These are phyloP conservation scores for Andrena bucephala DNA, from an alignment of 2,888 invertebrate species.

Conservation along the genomic window DNA sequence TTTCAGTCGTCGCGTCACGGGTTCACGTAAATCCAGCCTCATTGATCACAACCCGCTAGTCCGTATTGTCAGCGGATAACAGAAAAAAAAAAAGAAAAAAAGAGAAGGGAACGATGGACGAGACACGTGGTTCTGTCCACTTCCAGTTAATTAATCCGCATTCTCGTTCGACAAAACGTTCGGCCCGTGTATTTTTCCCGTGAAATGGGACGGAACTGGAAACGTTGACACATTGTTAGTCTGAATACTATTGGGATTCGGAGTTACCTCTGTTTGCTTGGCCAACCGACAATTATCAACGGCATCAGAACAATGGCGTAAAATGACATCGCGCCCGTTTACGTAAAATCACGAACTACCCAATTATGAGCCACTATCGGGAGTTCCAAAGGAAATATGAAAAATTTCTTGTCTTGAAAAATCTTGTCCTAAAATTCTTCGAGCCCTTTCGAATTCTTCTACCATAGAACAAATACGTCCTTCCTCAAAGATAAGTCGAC, in stretches of 20 bases:
- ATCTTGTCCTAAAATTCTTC: background rate
- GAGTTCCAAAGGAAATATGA: background rate
- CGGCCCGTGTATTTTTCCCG: slow-evolving; percentile 2
- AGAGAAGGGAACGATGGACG: background rate
- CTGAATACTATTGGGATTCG: background rate
- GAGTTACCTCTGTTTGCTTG: background rate
- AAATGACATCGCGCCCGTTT: background rate
- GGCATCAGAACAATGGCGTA: background rate
- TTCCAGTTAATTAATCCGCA: slow-evolving; percentile 35
- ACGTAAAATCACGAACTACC: background rate
- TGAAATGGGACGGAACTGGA: background rate
- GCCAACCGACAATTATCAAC: background rate
- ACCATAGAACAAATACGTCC: too few relatives aligned
- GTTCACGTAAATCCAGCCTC: background rate
- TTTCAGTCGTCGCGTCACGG: background rate
- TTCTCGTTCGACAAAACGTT: slow-evolving; percentile 10
- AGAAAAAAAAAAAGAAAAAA: background rate
- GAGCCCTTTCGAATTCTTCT: background rate
- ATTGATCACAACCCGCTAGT: slow-evolving; percentile 24
- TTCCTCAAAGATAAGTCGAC: slow-evolving; percentile 32
- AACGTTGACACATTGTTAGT: slow-evolving; percentile 3
- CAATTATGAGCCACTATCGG: background rate
- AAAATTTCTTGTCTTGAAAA: background rate
- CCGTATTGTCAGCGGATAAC: background rate
- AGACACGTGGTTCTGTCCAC: slow-evolving; percentile 10